phyloP scores from a whole-genome alignment of 2,888 invertebrate species.

The Selenia dentaria region DNA sequence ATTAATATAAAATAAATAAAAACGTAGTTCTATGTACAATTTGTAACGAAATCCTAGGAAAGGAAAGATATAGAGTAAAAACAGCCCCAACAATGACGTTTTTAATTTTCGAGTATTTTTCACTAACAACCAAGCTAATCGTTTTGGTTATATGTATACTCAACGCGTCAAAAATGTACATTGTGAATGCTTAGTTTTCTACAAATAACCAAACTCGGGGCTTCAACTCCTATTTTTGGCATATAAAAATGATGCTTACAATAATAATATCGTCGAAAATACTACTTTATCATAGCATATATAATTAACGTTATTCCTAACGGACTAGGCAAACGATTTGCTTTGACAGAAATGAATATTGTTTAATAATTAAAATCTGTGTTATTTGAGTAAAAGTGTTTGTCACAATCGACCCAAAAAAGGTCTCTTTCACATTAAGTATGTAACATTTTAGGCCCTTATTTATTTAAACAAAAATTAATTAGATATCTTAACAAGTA shows the following conservation, averaged over 20 bases:
- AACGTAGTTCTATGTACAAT: constrained; percentile 56
- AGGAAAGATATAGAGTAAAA: constrained; percentile 39
- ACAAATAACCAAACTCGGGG: constrained; percentile 6
- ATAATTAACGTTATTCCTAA: constrained; percentile 46
- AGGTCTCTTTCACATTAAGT: too few relatives aligned
- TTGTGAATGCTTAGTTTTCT: too few relatives aligned
- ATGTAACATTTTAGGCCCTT: too few relatives aligned
- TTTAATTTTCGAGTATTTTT: constrained; percentile 6
- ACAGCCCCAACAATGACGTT: constrained; percentile 7
- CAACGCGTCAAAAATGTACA: too few relatives aligned
- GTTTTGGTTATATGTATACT: too few relatives aligned
- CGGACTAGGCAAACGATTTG: constrained; percentile 49
- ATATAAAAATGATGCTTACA: constrained; percentile 38
- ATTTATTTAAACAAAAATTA: too few relatives aligned
- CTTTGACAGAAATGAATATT: constrained; percentile 33
- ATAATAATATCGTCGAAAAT: constrained; percentile 44
- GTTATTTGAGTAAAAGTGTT: too few relatives aligned
- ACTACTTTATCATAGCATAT: constrained; percentile 36
- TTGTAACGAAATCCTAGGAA: constrained; percentile 77
- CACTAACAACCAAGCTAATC: too few relatives aligned
- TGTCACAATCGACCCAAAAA: too few relatives aligned
- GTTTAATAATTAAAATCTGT: too few relatives aligned
- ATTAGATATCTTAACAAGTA: too few relatives aligned
- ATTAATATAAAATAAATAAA: constrained; percentile 70
- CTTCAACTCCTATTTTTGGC: constrained; percentile 31